Evolutionary conservation across 2,797 vertebrate genomes (phyloP).

Genomic region (Microhierax caerulescens): DNA sequence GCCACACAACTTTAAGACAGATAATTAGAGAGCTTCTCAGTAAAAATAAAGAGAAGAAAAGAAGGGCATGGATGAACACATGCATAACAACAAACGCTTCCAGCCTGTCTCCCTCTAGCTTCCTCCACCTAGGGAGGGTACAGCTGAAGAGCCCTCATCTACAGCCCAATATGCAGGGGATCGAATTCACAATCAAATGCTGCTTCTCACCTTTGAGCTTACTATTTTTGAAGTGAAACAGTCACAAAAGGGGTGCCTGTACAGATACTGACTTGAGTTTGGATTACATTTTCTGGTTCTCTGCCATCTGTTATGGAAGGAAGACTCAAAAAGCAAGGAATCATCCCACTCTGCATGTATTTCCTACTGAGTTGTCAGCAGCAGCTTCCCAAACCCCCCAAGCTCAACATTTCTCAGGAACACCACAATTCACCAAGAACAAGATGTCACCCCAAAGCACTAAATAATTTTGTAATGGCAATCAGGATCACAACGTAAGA

Average conservation of each 20-base stretch:
- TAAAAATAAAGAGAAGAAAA: background rate
- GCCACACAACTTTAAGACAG: background rate
- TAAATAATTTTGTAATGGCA: background rate
- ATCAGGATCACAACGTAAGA: background rate
- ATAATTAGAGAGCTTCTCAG: background rate
- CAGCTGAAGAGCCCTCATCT: background rate
- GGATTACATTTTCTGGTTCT: background rate
- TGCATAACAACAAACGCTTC: background rate
- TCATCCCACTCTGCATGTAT: fast-evolving
- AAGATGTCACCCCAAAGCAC: background rate
- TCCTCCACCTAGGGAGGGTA: background rate
- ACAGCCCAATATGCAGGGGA: fast-evolving
- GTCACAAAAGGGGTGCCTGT: background rate
- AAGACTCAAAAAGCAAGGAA: background rate
- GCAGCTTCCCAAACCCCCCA: background rate
- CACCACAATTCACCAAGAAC: background rate
- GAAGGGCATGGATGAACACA: background rate
- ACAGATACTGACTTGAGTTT: background rate
- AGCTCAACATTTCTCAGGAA: background rate
- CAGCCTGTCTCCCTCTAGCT: background rate
- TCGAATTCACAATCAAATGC: background rate
- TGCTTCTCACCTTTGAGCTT: background rate
- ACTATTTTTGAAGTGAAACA: background rate
- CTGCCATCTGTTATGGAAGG: background rate
- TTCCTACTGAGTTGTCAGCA: background rate